Percentiles rank a stretch among this genome's conserved stretches.
Conservation (phyloP, 2,888 invertebrate species). For the Biston stratarius region DNA sequence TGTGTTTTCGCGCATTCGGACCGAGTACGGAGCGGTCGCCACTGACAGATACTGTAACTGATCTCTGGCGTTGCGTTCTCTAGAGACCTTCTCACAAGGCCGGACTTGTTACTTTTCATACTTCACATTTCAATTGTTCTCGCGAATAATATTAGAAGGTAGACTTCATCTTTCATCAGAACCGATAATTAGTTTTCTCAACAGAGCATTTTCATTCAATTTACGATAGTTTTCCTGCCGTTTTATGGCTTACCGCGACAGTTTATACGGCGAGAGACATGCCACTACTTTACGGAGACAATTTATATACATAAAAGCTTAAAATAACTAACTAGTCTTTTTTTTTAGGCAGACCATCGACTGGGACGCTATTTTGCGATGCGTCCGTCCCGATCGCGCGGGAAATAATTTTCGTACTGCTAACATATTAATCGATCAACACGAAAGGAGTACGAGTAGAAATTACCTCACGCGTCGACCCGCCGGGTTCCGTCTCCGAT, state of each 20-base stretch:
- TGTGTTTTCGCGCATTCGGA: constrained; percentile 26
- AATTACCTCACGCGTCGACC: constrained; percentile 66
- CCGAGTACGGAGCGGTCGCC: neutral
- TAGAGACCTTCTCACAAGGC: constrained; percentile 60
- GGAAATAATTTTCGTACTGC: constrained; percentile 82
- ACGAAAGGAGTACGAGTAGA: constrained; percentile 83
- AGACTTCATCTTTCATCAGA: constrained; percentile 4
- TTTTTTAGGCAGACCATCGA: constrained; percentile 77
- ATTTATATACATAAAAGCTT: constrained; percentile 76
- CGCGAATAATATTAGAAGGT: constrained; percentile 44
- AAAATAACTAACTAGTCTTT: constrained; percentile 82
- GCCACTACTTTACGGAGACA: constrained; percentile 72
- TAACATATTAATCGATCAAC: constrained; percentile 79
- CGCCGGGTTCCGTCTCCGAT: constrained; percentile 19
- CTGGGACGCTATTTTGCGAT: constrained; percentile 62
- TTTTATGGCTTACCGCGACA: constrained; percentile 27
- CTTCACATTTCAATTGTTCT: constrained; percentile 47
- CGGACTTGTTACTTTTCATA: constrained; percentile 54
- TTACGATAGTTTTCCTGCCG: constrained; percentile 38
- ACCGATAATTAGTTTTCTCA: constrained; percentile 5
- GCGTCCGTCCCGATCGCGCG: constrained; percentile 61
- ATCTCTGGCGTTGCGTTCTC: neutral
- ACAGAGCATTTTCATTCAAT: constrained; percentile 5
- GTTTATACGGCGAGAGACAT: constrained; percentile 67
- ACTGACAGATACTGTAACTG: neutral